Conservation (phyloP, 2,113 vertebrate species). For the Pomatorhinus ruficollis region DNA sequence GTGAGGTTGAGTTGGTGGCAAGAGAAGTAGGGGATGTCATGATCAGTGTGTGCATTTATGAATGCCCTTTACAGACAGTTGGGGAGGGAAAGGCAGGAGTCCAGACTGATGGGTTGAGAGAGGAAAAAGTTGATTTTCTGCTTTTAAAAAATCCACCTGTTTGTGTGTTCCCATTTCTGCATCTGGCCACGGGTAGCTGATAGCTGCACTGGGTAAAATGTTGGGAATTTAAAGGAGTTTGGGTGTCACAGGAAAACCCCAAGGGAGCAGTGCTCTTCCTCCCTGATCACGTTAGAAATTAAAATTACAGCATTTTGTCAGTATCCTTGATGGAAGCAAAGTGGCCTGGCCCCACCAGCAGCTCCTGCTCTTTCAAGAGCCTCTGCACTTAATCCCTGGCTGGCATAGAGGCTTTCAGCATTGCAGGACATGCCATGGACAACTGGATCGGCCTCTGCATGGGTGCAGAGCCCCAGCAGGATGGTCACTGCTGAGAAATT, state of each 20-base stretch:
- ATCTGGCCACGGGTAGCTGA: background rate
- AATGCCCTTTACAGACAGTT: fast-evolving
- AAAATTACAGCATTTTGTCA: background rate
- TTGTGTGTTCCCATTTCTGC: background rate
- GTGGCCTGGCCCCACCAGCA: background rate
- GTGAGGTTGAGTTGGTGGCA: background rate
- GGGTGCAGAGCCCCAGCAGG: background rate
- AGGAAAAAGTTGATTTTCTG: background rate
- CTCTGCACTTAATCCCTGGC: background rate
- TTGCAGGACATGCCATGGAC: fast-evolving
- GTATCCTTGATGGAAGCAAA: background rate
- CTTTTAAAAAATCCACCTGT: background rate
- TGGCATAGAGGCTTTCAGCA: background rate
- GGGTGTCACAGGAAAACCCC: background rate
- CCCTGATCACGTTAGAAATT: background rate
- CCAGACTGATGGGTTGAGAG: background rate
- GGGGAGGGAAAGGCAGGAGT: background rate
- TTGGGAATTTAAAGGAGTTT: background rate
- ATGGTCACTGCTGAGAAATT: background rate
- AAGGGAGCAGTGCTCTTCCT: background rate
- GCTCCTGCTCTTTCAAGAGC: background rate
- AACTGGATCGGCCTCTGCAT: background rate
- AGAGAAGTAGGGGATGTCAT: background rate
- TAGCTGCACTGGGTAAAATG: fast-evolving
- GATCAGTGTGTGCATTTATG: fast-evolving